phyloP scores from a whole-genome alignment of 1,140 invertebrate species.

The Drosophila sucinea region DNA sequence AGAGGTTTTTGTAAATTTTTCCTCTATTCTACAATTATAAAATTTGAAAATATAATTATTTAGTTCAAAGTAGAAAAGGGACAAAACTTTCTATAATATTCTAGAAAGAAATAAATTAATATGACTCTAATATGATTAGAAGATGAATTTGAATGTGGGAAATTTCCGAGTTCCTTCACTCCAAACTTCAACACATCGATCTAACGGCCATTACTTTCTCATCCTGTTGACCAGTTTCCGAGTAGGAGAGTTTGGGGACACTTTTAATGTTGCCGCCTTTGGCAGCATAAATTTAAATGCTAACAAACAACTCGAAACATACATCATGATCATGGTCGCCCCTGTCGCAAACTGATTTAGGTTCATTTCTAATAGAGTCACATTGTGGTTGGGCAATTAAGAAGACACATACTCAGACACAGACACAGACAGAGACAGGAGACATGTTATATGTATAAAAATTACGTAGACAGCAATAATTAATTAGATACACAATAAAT shows the following conservation, averaged over 20 bases:
- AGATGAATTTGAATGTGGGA: neutral
- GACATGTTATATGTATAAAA: slow-evolving; percentile 19
- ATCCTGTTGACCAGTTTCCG: slow-evolving; percentile 20
- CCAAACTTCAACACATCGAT: too few relatives aligned
- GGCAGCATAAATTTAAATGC: slow-evolving; percentile 19
- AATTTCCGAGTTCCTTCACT: neutral
- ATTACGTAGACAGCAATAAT: slow-evolving; percentile 49
- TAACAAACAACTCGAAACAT: slow-evolving; percentile 16
- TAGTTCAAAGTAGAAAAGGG: too few relatives aligned
- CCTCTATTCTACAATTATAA: too few relatives aligned
- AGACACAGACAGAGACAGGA: neutral
- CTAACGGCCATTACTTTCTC: neutral
- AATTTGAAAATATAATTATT: too few relatives aligned
- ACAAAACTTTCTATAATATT: too few relatives aligned
- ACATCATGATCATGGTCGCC: slow-evolving; percentile 19
- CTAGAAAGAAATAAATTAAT: neutral
- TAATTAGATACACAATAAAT: slow-evolving; percentile 57
- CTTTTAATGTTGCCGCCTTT: neutral
- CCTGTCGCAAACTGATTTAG: slow-evolving; percentile 9
- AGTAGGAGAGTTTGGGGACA: neutral
- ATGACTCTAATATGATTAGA: neutral
- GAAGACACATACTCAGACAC: neutral
- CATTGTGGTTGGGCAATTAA: slow-evolving; percentile 28
- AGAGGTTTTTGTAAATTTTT: too few relatives aligned
- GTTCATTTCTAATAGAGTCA: slow-evolving; percentile 32